These are phyloP conservation scores for Phymorhynchus buccinoides DNA, from an alignment of 1,140 invertebrate species.

Conservation along the genomic window DNA sequence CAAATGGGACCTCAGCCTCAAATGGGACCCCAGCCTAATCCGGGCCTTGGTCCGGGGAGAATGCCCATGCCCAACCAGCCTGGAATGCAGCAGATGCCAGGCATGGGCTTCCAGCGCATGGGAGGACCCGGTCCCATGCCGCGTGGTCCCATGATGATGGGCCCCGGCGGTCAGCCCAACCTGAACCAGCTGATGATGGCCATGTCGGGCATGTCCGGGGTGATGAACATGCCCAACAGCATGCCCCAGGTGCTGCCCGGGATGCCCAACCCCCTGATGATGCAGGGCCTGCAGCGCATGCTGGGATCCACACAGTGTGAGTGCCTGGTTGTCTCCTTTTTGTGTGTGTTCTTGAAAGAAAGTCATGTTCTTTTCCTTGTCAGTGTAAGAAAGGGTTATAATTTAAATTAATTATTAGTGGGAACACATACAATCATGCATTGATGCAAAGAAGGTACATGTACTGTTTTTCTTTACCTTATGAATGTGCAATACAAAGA, in stretches of 20 bases:
- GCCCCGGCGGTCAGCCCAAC: not conserved
- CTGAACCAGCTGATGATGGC: slow-evolving; percentile 28
- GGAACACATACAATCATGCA: too few relatives aligned
- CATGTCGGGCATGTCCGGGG: not conserved
- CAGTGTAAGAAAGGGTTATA: too few relatives aligned
- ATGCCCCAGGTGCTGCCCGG: slow-evolving; percentile 18
- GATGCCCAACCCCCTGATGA: slow-evolving; percentile 18
- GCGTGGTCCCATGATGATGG: slow-evolving; percentile 5
- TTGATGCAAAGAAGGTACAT: too few relatives aligned
- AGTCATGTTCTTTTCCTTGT: too few relatives aligned
- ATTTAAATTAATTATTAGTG: too few relatives aligned
- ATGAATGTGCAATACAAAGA: too few relatives aligned
- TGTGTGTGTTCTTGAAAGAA: too few relatives aligned
- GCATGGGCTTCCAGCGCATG: slow-evolving; percentile 17
- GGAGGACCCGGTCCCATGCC: not conserved
- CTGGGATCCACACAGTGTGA: slow-evolving; percentile 21
- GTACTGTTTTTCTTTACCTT: too few relatives aligned
- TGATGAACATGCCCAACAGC: slow-evolving; percentile 20
- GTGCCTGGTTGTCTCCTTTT: not conserved
- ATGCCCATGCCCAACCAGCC: not conserved
- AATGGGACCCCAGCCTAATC: not conserved
- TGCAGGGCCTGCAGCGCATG: slow-evolving; percentile 34
- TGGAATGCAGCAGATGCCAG: not conserved
- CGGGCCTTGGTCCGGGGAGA: not conserved
- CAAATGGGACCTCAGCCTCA: not conserved